phyloP scores from a whole-genome alignment of 2,113 vertebrate genomes.

The Procavia capensis region DNA sequence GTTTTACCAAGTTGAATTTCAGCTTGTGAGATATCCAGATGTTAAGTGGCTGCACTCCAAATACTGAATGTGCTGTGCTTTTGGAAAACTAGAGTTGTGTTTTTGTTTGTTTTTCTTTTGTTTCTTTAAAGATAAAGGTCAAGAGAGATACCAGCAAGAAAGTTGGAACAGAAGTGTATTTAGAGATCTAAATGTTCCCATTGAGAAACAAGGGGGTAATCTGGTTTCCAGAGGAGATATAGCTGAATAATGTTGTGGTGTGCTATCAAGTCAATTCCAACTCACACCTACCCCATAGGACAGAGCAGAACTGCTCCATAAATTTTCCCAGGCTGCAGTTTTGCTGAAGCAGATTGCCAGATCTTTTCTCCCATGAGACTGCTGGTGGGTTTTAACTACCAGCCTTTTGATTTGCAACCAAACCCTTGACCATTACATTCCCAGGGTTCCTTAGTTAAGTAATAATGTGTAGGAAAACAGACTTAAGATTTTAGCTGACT shows the following conservation, averaged over 20 bases:
- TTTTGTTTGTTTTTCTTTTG: slow-evolving; percentile 54
- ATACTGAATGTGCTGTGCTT: slow-evolving; percentile 56
- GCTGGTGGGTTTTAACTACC: not conserved
- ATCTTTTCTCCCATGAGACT: not conserved
- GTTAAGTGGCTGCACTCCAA: slow-evolving; percentile 67
- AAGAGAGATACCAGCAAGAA: slow-evolving; percentile 58
- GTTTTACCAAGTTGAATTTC: slow-evolving; percentile 71
- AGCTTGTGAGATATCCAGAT: slow-evolving; percentile 66
- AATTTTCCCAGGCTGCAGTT: not conserved
- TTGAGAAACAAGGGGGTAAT: not conserved
- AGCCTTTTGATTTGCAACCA: not conserved
- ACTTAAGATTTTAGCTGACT: slow-evolving; percentile 32
- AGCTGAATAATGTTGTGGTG: not conserved
- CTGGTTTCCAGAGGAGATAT: not conserved
- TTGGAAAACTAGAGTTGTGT: slow-evolving; percentile 26
- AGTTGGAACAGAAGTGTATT: slow-evolving; percentile 47
- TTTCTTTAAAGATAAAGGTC: slow-evolving; percentile 71
- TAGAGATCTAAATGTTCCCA: slow-evolving; percentile 16
- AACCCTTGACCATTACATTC: not conserved
- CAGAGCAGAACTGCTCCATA: not conserved
- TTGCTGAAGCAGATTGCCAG: not conserved
- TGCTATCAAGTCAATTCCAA: not conserved
- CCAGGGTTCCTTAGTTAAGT: not conserved
- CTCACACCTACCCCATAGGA: not conserved
- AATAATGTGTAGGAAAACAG: not conserved